Evolutionary conservation across 37 sponge, comb jelly and placozoan genomes (phyloP), one percentile per base, ranked within the genome.

Genomic region (Eunapius fragilis): DNA sequence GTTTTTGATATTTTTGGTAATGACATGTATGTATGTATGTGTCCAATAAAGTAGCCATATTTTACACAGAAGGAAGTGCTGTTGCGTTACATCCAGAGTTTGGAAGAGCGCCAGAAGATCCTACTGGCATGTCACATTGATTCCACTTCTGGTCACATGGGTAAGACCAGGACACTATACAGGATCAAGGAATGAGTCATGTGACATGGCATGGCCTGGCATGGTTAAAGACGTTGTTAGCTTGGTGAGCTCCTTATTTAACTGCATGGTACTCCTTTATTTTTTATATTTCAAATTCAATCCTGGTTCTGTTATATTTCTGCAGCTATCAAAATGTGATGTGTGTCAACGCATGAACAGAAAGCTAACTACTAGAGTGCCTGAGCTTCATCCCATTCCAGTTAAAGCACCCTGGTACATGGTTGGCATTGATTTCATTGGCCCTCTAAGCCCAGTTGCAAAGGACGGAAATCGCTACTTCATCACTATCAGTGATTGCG

Each of bases 341-440:
- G 80, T 80, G 24, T 92, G 92, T 70, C 92, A 92, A 76, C 36
- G 82, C 6, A 80, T 84, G 72, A 92, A 88, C 36, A 25, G 85
- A 67, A 87, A 92, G 33, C 67, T 92, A 48, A 88, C 81, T 19
- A 87, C 78, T 68, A 80, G 78, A 22, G 32, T 32, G 25, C 89
- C 92, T 6, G 67, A 84, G 58, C 86, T 92, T 14, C 74, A 92
- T 68, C 92, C 92, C 9, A 70, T 92, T 36, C 37, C 82, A 70
- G 92, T 88, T 34, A 72, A 80, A 31, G 14, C 34, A 0, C 92
- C 92, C 26, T 92, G 92, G 92, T 35, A 92, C 76, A 47, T 67
- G 71, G 74, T 92, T 30, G 89, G 92, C 22, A 92, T 92, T 84
- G 92, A 92, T 38, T 92, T 92, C 38, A 69, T 92, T 70, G 92